These are phyloP conservation scores for Theocolax elegans DNA, from an alignment of 1,140 invertebrate genomes.

Conservation along the genomic window DNA sequence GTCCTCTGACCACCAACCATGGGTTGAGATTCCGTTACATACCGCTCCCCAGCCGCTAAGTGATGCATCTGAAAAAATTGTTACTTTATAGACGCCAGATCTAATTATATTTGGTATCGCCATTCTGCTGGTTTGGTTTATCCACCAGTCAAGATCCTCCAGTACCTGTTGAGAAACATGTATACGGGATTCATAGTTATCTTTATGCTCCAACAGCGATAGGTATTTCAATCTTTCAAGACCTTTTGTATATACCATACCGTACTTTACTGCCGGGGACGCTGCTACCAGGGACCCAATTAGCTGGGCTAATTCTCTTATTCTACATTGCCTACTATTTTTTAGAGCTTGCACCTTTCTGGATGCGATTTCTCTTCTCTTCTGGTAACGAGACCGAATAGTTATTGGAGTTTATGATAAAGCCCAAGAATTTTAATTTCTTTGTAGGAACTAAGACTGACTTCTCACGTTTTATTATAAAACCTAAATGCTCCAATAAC, in stretches of 20 bases:
- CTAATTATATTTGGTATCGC: conserved; percentile 36
- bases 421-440: neutral
- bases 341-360: neutral
- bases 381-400: neutral
- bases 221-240: neutral
- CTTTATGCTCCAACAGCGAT: neutral
- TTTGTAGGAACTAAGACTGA: neutral
- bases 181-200: neutral
- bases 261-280: neutral
- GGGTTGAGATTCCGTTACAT: neutral
- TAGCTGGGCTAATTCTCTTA: neutral
- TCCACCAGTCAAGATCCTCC: conserved; percentile 50
- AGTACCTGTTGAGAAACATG: neutral
- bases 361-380: neutral
- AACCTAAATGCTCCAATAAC: neutral
- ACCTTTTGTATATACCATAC: neutral
- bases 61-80: conserved; percentile 43
- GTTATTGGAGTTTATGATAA: neutral
- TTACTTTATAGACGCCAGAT: conserved; percentile 6
- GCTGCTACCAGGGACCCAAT: neutral
- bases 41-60: conserved; percentile 36
- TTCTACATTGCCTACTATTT: neutral
- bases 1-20: conserved; percentile 35
- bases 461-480: neutral
- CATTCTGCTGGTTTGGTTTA: conserved; percentile 37